A percentile compares a stretch with the other conserved stretches of the same genome.
Evolutionary conservation across 1,140 invertebrate species (phyloP).

Genomic region (Aporrectodea caliginosa): DNA sequence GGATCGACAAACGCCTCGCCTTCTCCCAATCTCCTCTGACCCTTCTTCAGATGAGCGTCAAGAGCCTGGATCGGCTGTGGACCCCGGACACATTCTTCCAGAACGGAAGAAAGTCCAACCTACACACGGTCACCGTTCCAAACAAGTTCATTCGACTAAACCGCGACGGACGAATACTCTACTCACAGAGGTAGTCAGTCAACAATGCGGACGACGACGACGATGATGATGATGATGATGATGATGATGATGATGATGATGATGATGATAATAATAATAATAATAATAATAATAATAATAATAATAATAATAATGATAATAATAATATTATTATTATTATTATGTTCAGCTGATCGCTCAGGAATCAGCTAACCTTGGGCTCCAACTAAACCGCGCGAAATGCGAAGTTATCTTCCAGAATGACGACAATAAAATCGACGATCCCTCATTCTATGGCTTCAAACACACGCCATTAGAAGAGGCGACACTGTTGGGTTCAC

Average conservation of each 20-base stretch:
- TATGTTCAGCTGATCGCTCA: too few species aligned
- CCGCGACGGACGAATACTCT: conserved; percentile 80
- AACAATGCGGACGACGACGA: too few species aligned
- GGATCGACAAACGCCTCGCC: conserved; percentile 60
- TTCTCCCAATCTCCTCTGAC: conserved; percentile 47
- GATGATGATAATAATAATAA: background rate
- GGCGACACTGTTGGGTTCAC: too few species aligned
- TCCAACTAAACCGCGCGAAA: too few species aligned
- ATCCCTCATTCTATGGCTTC: too few species aligned
- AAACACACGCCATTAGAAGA: too few species aligned
- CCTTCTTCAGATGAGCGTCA: conserved; percentile 51
- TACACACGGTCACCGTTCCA: conserved; percentile 90
- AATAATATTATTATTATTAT: too few species aligned
- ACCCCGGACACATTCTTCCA: conserved; percentile 90
- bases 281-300: conserved; percentile 4
- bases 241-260: background rate
- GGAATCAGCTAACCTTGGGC: too few species aligned
- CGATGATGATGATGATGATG: background rate
- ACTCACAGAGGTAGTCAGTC: conserved; percentile 94
- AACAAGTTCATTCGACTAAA: conserved; percentile 84
- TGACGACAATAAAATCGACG: too few species aligned
- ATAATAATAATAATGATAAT: conserved; percentile 1
- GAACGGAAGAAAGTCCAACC: conserved; percentile 87
- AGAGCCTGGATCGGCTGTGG: conserved; percentile 71
- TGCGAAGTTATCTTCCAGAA: too few species aligned